phyloP scores from a whole-genome alignment of 2,888 invertebrate genomes.

The Spicauda simplicius region DNA sequence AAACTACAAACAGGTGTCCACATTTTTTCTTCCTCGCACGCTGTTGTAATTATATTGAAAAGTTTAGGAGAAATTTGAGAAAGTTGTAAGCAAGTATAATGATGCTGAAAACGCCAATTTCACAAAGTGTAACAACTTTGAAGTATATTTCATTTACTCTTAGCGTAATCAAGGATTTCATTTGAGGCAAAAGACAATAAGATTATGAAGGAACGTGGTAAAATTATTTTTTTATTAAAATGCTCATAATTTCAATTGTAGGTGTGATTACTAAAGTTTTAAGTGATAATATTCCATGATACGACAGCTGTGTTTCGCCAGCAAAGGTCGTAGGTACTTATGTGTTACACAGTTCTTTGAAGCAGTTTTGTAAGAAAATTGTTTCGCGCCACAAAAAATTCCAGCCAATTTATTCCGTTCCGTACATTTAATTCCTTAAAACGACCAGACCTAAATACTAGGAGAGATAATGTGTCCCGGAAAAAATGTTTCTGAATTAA shows the following conservation, averaged over 20 bases:
- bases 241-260: too few relatives aligned
- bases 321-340: too few relatives aligned
- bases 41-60: background rate
- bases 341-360: too few relatives aligned
- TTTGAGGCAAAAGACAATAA: too few relatives aligned
- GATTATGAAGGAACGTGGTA: too few relatives aligned
- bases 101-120: too few relatives aligned
- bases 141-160: background rate
- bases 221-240: too few relatives aligned
- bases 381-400: background rate
- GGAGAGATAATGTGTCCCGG: background rate
- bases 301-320: too few relatives aligned
- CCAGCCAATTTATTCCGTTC: conserved; percentile 3
- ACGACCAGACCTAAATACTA: conserved; percentile 2
- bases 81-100: background rate
- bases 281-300: too few relatives aligned
- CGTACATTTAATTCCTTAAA: conserved; percentile 17
- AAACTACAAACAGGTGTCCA: background rate
- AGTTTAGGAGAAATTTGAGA: background rate
- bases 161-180: background rate
- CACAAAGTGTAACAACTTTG: too few relatives aligned
- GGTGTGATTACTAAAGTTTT: too few relatives aligned
- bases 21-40: background rate
- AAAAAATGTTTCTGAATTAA: conserved; percentile 13
- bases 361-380: background rate